These are phyloP conservation scores for Xyrauchen texanus DNA, from an alignment of 2,113 vertebrate genomes.

Conservation along the genomic window DNA sequence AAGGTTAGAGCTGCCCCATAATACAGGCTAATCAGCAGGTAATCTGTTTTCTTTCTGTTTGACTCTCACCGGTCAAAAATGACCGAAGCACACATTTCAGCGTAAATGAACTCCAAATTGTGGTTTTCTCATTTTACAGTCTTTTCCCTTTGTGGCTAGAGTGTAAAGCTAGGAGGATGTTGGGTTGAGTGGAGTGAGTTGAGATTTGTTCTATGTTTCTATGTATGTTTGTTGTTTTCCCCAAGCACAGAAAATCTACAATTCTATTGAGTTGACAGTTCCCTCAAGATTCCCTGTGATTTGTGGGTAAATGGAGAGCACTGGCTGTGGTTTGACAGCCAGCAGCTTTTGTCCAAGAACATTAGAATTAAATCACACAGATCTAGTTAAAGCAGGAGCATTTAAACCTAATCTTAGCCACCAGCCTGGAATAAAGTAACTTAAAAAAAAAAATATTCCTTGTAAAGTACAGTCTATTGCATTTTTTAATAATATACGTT, in stretches of 20 bases:
- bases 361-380: constrained; percentile 53
- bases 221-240: background rate
- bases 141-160: constrained; percentile 32
- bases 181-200: constrained; percentile 39
- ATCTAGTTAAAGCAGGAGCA: constrained; percentile 35
- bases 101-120: constrained; percentile 15
- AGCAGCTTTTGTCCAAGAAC: constrained; percentile 47
- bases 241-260: constrained; percentile 44
- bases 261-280: constrained; percentile 46
- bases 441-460: too few relatives aligned
- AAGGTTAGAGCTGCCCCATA: constrained; percentile 69
- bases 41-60: constrained; percentile 61
- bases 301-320: constrained; percentile 51
- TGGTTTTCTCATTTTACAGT: constrained; percentile 24
- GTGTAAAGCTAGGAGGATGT: constrained; percentile 6
- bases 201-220: background rate
- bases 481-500: constrained; percentile 26
- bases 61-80: constrained; percentile 57
- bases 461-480: constrained; percentile 7
- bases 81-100: constrained; percentile 45
- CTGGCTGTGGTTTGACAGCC: constrained; percentile 35
- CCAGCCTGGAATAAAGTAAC: background rate
- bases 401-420: constrained; percentile 37
- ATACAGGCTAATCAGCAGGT: constrained; percentile 67
- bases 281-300: constrained; percentile 36